These are phyloP conservation scores for Ginglymostoma cirratum DNA, from an alignment of 2,113 vertebrate species.

Conservation along the genomic window DNA sequence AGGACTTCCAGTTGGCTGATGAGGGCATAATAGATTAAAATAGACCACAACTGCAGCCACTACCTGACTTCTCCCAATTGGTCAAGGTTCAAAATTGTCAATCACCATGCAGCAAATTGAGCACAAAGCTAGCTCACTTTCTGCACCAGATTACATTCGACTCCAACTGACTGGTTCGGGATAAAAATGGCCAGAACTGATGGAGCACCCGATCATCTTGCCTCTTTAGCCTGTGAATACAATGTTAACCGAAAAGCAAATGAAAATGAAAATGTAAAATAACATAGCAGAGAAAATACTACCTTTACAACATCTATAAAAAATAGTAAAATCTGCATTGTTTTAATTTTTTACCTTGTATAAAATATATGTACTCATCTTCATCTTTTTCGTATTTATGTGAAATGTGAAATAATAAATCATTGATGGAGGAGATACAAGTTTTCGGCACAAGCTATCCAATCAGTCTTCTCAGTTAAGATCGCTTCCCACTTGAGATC, in stretches of 20 bases:
- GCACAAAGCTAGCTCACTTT: not conserved
- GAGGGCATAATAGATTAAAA: not conserved
- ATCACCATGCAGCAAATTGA: not conserved
- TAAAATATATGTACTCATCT: not conserved
- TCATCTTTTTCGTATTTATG: not conserved
- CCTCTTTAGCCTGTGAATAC: not conserved
- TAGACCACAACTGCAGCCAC: not conserved
- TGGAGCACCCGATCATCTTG: not conserved
- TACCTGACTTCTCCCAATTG: not conserved
- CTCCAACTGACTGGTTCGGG: not conserved
- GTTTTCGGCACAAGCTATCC: not conserved
- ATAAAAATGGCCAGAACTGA: not conserved
- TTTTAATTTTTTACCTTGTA: not conserved
- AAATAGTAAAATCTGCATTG: not conserved
- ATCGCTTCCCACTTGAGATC: constrained; percentile 31
- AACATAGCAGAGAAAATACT: not conserved
- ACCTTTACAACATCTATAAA: not conserved
- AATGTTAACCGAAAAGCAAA: not conserved
- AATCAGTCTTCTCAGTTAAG: not conserved
- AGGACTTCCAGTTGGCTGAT: not conserved
- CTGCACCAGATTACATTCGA: not conserved
- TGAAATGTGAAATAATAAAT: constrained; percentile 3
- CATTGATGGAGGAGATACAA: not conserved
- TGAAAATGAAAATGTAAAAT: not conserved
- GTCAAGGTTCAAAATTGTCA: not conserved